Evolutionary conservation across 2,113 vertebrate genomes (phyloP).

Genomic region (Protobothrops flavoviridis): DNA sequence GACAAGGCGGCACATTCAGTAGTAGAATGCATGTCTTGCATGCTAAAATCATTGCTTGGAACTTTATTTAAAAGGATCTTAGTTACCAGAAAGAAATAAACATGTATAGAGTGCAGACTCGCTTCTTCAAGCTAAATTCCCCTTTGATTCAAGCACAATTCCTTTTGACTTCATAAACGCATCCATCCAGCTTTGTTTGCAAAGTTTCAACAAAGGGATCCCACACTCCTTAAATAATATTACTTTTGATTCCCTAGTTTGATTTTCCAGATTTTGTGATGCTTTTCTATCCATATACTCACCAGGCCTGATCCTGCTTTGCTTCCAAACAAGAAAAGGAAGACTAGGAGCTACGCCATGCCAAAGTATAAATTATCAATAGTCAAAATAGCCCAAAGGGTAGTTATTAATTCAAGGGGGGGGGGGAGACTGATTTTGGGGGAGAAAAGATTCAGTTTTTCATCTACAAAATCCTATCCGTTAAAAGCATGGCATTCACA

Average conservation of each 20-base stretch:
- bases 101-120: background rate
- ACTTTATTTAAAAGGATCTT: background rate
- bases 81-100: background rate
- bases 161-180: background rate
- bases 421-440: background rate
- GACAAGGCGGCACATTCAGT: too few relatives aligned
- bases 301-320: background rate
- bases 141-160: background rate
- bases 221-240: background rate
- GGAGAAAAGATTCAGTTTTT: background rate
- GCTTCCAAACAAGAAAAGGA: background rate
- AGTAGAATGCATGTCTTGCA: background rate
- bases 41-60: background rate
- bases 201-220: background rate
- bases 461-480: background rate
- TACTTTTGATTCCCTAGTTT: background rate
- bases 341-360: background rate
- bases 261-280: background rate
- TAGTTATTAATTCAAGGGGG: background rate
- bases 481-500: background rate
- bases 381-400: background rate
- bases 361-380: background rate
- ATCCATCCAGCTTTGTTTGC: background rate
- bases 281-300: background rate
- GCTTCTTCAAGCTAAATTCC: background rate